Conservation (phyloP, 2,888 invertebrate genomes). For the Dryobota labecula region DNA sequence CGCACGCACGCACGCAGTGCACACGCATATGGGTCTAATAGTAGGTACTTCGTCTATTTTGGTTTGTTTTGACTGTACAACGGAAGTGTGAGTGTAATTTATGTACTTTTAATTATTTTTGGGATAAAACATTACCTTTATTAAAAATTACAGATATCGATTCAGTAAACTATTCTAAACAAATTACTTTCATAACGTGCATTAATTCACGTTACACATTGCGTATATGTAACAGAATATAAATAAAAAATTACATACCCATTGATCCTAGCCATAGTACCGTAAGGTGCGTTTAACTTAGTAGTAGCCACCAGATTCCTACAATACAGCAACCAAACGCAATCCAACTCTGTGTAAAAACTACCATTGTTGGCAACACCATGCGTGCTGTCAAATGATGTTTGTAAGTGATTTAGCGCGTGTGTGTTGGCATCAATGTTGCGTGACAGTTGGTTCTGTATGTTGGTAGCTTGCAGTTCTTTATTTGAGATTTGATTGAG, state of each 20-base stretch:
- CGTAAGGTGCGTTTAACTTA: slow-evolving; percentile 88
- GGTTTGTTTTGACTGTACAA: too few species aligned
- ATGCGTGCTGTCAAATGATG: slow-evolving; percentile 73
- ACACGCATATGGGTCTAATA: too few species aligned
- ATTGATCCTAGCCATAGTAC: slow-evolving; percentile 91
- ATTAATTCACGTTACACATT: too few species aligned
- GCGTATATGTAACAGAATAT: slow-evolving; percentile 9
- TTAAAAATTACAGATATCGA: too few species aligned
- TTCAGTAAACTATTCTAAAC: too few species aligned
- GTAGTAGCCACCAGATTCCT: slow-evolving; percentile 89
- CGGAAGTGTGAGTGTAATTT: too few species aligned
- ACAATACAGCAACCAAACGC: slow-evolving; percentile 91
- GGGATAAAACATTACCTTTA: too few species aligned
- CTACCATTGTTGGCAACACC: slow-evolving; percentile 71
- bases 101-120: too few species aligned
- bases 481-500: slow-evolving; percentile 79
- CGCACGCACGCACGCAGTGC: too few species aligned
- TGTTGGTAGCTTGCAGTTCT: slow-evolving; percentile 70
- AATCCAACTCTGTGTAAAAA: slow-evolving; percentile 87
- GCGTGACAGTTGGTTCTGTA: slow-evolving; percentile 80
- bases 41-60: too few species aligned
- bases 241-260: slow-evolving; percentile 81
- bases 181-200: too few species aligned
- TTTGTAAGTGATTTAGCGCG: slow-evolving; percentile 81
- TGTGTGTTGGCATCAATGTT: slow-evolving; percentile 82